Evolutionary conservation across 1,140 invertebrate genomes (phyloP).

Genomic region (Tetranychus cinnabarinus): DNA sequence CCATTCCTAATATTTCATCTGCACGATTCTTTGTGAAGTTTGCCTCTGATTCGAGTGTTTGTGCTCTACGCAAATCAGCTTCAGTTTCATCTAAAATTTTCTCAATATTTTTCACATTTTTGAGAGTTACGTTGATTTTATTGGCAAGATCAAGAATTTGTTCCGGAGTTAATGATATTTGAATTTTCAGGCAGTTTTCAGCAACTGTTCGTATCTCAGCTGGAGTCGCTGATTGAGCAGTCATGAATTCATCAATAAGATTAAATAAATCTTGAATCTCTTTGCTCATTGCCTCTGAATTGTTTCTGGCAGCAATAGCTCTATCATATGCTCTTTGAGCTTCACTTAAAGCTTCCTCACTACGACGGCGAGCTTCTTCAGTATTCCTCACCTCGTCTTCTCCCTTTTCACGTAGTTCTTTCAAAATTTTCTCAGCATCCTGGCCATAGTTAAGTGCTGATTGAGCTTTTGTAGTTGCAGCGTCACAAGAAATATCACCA

Average conservation of each 20-base stretch:
- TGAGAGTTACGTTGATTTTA: conserved; percentile 59
- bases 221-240: conserved; percentile 46
- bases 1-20: conserved; percentile 28
- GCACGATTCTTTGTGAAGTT: conserved; percentile 40
- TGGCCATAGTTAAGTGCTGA: conserved; percentile 63
- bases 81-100: conserved; percentile 60
- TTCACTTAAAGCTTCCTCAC: conserved; percentile 28
- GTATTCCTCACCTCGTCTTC: conserved; percentile 29
- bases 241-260: conserved; percentile 46
- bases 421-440: conserved; percentile 50
- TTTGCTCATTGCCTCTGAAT: conserved; percentile 28
- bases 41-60: conserved; percentile 45
- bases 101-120: conserved; percentile 64
- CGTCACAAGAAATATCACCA: conserved; percentile 63
- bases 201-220: conserved; percentile 51
- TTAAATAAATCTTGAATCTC: conserved; percentile 33
- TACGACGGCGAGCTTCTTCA: conserved; percentile 29
- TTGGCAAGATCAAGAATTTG: conserved; percentile 57
- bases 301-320: conserved; percentile 28
- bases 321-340: conserved; percentile 33
- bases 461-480: conserved; percentile 58
- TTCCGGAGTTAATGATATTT: conserved; percentile 47
- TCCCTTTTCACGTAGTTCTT: conserved; percentile 50
- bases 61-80: conserved; percentile 44
- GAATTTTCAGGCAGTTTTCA: conserved; percentile 24